Evolutionary conservation across 2,888 invertebrate species (phyloP).

Genomic region (Pyralis farinalis): DNA sequence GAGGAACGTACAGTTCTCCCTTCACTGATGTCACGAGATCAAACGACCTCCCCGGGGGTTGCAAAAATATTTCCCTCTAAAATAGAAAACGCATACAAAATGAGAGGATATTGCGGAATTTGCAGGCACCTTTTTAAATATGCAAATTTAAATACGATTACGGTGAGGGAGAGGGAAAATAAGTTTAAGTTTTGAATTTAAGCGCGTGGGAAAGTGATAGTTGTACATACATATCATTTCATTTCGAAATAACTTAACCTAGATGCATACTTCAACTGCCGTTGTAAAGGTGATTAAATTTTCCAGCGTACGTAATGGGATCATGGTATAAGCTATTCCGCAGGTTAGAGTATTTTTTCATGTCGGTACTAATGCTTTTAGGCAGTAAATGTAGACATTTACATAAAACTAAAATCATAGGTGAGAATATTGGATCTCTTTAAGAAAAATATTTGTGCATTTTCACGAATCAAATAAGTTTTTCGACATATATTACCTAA

Average conservation of each 20-base stretch:
- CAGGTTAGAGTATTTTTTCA: conserved; percentile 5
- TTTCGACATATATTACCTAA: too few relatives aligned
- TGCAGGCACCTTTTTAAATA: conserved; percentile 47
- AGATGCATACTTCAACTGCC: conserved; percentile 37
- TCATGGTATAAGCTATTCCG: not conserved
- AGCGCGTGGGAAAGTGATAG: conserved; percentile 25
- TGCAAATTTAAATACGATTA: conserved; percentile 61
- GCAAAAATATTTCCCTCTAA: conserved; percentile 36
- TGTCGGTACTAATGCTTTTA: not conserved
- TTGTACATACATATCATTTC: conserved; percentile 13
- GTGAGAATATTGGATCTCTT: not conserved
- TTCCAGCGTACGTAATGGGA: conserved; percentile 12
- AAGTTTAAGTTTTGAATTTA: conserved; percentile 14
- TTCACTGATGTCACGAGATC: conserved; percentile 18
- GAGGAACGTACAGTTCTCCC: not conserved
- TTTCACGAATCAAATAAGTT: too few relatives aligned
- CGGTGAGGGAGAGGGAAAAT: conserved; percentile 29
- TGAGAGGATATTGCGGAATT: conserved; percentile 49
- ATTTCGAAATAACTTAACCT: conserved; percentile 33
- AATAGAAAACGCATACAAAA: conserved; percentile 51
- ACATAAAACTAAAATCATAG: not conserved
- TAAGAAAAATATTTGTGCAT: not conserved
- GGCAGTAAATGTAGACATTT: not conserved
- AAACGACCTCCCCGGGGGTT: conserved; percentile 22
- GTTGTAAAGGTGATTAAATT: conserved; percentile 28